Evolutionary conservation across 2,888 invertebrate species (phyloP), one percentile per base, ranked within the genome.

Genomic region (Apamea sordens): DNA sequence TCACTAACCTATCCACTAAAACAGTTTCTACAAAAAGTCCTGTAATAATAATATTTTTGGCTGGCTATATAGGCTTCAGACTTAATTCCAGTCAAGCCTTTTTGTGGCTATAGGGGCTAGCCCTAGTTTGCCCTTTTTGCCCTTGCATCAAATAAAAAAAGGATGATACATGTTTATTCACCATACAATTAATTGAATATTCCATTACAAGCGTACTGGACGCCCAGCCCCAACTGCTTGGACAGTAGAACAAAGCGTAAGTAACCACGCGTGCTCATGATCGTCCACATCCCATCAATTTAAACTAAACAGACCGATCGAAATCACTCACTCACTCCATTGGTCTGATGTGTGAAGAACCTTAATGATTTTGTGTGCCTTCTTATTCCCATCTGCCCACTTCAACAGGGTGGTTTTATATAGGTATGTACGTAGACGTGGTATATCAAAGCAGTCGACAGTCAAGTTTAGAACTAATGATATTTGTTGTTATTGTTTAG

Each of bases 201-300:
- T 86, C 64, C 77, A 83, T 95, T 94, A 89, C 96, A 96, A 96
- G 96, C 96, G 96, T 84, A 92, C 96, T 93, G 96, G 96, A 96
- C 96, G 96, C 87, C 95, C 91, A 77, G 94, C 96, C 69, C 93
- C 96, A 76, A 93, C 96, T 73, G 96, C 96, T 77, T 97, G 96
- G 96, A 96, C 96, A 53, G 96, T 96, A 81, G 96, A 96, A 91
- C 95, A 96, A 86, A 94, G 94, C 89, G 96, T 96, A 96, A 96
- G 96, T 92, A 87, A 72, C 69, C 59, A 28, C 47, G 32, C 61
- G 56, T 21, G 50, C 65, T 74, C 63, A 50, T 76, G 71, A 76
- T 78, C 67, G 78, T 64, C 80, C 73, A 63, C 82, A 71, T 63
- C 72, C 15, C 85, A 80, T 83, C 72, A 61, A 63, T 83, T 65